Evolutionary conservation across 2,888 invertebrate genomes (phyloP).

Genomic region (Ophion obscuratus): DNA sequence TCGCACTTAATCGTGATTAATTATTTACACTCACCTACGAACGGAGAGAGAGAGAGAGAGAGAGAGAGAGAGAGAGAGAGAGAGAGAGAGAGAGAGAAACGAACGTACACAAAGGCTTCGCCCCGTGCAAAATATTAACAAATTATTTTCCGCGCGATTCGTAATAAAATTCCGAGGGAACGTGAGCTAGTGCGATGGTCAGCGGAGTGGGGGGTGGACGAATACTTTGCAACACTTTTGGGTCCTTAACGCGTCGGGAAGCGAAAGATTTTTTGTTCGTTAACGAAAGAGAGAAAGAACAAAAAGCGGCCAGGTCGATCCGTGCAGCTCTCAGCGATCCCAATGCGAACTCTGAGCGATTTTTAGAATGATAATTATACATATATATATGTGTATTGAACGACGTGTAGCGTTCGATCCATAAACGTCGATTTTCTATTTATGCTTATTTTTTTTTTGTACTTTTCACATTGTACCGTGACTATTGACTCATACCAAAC

Average conservation of each 20-base stretch:
- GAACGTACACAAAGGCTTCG: slow-evolving; percentile 66
- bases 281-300: not conserved
- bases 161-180: slow-evolving; percentile 48
- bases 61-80: slow-evolving; percentile 24
- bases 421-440: slow-evolving; percentile 44
- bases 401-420: slow-evolving; percentile 51
- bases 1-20: slow-evolving; percentile 69
- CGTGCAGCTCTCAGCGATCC: slow-evolving; percentile 40
- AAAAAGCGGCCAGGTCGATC: not conserved
- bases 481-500: slow-evolving; percentile 45
- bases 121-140: slow-evolving; percentile 37
- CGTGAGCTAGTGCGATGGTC: not conserved
- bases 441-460: slow-evolving; percentile 47
- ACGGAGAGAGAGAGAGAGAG: slow-evolving; percentile 27
- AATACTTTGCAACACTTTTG: slow-evolving; percentile 64
- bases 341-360: slow-evolving; percentile 54
- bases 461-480: slow-evolving; percentile 54
- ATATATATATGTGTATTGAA: slow-evolving; percentile 19
- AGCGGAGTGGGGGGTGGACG: slow-evolving; percentile 24
- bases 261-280: not conserved
- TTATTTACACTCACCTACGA: slow-evolving; percentile 62
- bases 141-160: slow-evolving; percentile 40
- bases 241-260: not conserved
- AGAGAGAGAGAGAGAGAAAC: slow-evolving; percentile 26
- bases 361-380: slow-evolving; percentile 44